phyloP scores from a whole-genome alignment of 2,113 vertebrate genomes.

The Gobius niger region DNA sequence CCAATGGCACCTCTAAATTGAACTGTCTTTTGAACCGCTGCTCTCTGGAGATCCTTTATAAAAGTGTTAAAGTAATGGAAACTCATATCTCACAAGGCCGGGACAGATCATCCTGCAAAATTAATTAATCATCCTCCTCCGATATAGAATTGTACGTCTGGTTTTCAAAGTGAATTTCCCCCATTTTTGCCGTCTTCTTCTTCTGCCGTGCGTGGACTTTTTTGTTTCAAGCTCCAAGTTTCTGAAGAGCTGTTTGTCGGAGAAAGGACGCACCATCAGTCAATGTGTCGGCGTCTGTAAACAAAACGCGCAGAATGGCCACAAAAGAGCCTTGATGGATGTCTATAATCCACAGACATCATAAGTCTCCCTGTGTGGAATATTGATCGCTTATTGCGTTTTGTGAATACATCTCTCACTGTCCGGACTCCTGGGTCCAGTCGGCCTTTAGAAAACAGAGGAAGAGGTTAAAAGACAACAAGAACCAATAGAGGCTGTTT shows the following conservation, averaged over 20 bases:
- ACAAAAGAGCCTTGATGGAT: slow-evolving; percentile 25
- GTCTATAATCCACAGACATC: slow-evolving; percentile 29
- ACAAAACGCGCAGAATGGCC: slow-evolving; percentile 33
- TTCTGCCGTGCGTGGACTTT: slow-evolving; percentile 17
- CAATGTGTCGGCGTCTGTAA: slow-evolving; percentile 33
- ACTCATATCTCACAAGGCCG: slow-evolving; percentile 67
- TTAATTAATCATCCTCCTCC: slow-evolving; percentile 73
- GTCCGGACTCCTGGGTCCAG: slow-evolving; percentile 21
- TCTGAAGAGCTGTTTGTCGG: slow-evolving; percentile 20
- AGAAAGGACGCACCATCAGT: not conserved
- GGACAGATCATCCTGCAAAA: slow-evolving; percentile 66
- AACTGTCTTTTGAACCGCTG: slow-evolving; percentile 71
- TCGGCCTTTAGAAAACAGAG: slow-evolving; percentile 11
- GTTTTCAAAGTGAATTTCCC: slow-evolving; percentile 45
- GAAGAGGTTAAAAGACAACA: slow-evolving; percentile 3
- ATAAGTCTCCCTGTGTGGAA: slow-evolving; percentile 16
- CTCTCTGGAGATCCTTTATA: slow-evolving; percentile 69
- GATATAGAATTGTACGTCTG: slow-evolving; percentile 37
- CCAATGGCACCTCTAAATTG: slow-evolving; percentile 64
- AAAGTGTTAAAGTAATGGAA: slow-evolving; percentile 62
- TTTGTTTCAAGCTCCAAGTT: slow-evolving; percentile 15
- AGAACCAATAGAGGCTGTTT: not conserved
- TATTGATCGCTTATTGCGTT: slow-evolving; percentile 34
- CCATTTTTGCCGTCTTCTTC: slow-evolving; percentile 30
- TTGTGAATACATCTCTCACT: slow-evolving; percentile 35